These are phyloP conservation scores for Stichodactyla mertensii DNA, from an alignment of 64 coral and sea anemone genomes.

Conservation along the genomic window DNA sequence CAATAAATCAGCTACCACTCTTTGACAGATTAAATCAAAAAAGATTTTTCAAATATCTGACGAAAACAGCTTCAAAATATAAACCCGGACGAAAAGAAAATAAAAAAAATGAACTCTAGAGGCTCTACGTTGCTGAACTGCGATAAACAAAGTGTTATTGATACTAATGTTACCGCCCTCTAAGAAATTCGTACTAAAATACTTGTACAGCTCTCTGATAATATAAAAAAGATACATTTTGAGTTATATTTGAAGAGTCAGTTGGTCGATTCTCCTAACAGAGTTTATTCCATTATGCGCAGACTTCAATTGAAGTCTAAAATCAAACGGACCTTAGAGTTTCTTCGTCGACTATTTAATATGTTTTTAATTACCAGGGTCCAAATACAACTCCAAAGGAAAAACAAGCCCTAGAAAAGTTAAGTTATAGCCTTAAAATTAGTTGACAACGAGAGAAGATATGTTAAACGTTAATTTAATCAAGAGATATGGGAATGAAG, in stretches of 20 bases:
- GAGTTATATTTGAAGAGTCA: neutral
- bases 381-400: neutral
- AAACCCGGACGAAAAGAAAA: neutral
- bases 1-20: neutral
- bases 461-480: neutral
- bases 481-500: neutral
- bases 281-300: neutral
- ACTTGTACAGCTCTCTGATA: slow-evolving; percentile 25
- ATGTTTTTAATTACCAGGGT: slow-evolving; percentile 6
- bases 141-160: neutral
- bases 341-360: neutral
- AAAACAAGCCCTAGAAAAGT: neutral
- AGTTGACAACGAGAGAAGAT: neutral
- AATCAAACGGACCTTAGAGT: neutral
- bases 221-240: slow-evolving; percentile 16
- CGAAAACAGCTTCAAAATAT: neutral
- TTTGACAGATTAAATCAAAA: no score
- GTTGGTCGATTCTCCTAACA: neutral
- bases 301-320: neutral
- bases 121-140: neutral
- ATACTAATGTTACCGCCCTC: neutral
- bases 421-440: neutral
- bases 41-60: no score
- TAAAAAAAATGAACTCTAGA: neutral
- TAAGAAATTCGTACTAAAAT: slow-evolving; percentile 26